Base-by-base conservation (phyloP, 2,888 invertebrate species). In the Acleris laterana region DNA sequence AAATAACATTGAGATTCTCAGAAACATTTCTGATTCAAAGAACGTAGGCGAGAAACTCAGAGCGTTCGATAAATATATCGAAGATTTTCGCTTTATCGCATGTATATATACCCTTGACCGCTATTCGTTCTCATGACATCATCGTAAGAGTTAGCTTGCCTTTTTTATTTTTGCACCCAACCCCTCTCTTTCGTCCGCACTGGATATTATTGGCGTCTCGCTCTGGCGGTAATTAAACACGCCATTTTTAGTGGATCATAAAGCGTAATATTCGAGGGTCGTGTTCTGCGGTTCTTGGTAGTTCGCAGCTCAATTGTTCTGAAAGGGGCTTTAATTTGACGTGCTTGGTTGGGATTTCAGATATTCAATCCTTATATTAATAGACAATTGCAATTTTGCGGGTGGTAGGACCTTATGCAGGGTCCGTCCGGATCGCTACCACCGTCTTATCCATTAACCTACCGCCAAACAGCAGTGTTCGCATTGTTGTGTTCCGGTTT, bases 41-140 rank as follows among this genome's bases (percentile, higher is more conserved):
- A 49, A 20, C 22, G 59, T 20, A 38, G 42, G 20, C 59, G 55
- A 17, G 42, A 55, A 42, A 42, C 20, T 44, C 50, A 4, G 38
- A 55, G 32, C 25, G 46, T 28, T 44, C 44, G 62, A 56, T 56
- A 63, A 63, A 52, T 62, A 51, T 57, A 48, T 57, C 57, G 57
- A 66, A 66, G 61, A 65, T 60, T 63, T 58, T 48, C 62, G 62
- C 71, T 76, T 74, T 74, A 77, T 77, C 72, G 68, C 73, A 79
- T 77, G 77, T 50, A 57, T 32, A 22, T 57, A 28, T 82, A 85
- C 88, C 86, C 90, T 90, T 90, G 91, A 90, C 91, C 91, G 87
- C 88, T 87, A 90, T 90, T 77, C 83, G 85, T 76, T 72, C 74
- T 72, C 79, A 88, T 91, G 90, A 91, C 90, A 91, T 91, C 91